A percentile compares a stretch with the other conserved stretches of the same genome.
phyloP scores from a whole-genome alignment of 2,888 invertebrate species.

The Phalera bucephala region DNA sequence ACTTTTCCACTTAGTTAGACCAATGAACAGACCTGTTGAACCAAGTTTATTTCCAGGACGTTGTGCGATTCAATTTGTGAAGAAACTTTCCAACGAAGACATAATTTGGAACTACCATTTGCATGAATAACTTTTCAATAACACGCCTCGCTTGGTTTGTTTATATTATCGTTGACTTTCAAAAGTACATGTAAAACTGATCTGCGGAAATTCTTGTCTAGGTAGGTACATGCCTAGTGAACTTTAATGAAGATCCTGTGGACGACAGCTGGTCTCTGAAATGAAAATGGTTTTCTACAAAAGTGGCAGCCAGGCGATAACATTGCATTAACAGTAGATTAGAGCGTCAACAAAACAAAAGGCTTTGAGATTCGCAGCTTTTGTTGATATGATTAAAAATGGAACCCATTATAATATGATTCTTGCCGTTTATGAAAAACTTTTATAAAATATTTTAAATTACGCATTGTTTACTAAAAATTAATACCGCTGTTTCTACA shows the following conservation, averaged over 20 bases:
- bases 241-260: no score
- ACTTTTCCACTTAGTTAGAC: conserved; percentile 36
- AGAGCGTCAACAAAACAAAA: background rate
- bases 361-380: background rate
- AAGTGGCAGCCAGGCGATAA: background rate
- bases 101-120: conserved; percentile 20
- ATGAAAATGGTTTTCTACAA: background rate
- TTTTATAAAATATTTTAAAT: no score
- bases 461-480: no score
- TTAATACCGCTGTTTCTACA: no score
- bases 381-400: no score
- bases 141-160: conserved; percentile 3
- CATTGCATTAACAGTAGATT: no score
- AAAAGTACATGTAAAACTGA: no score
- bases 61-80: conserved; percentile 28
- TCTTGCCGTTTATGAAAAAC: no score
- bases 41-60: conserved; percentile 30
- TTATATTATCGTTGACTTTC: no score
- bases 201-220: no score
- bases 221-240: no score
- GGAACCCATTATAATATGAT: no score
- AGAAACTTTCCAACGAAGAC: conserved; percentile 24
- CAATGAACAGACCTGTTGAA: conserved; percentile 54
- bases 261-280: background rate
- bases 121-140: conserved; percentile 24